Conservation (phyloP, 2,113 vertebrate species). For the Ivindomyrus marchei region DNA sequence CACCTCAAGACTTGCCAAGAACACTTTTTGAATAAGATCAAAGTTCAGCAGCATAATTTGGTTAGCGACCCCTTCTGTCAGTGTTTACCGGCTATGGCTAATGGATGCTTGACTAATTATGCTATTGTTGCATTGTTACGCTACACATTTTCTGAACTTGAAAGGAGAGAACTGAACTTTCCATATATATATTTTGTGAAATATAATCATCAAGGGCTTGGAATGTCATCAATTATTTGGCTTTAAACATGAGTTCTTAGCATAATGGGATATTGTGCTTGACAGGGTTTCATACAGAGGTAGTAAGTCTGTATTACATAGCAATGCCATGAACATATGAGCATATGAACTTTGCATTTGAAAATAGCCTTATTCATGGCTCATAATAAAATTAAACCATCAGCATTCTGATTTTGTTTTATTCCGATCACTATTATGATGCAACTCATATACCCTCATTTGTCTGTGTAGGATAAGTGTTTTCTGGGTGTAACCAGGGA, state of each 20-base stretch:
- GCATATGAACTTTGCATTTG: neutral
- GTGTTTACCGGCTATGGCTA: neutral
- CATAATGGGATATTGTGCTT: neutral
- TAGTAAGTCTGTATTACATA: neutral
- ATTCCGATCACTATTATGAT: neutral
- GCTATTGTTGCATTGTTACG: neutral
- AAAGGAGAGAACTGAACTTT: neutral
- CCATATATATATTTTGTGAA: neutral
- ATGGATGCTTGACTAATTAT: neutral
- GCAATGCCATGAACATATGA: neutral
- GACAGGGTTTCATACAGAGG: neutral
- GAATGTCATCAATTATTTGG: neutral
- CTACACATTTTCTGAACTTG: neutral
- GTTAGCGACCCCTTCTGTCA: neutral
- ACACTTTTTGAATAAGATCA: neutral
- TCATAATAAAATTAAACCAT: neutral
- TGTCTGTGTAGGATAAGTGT: neutral
- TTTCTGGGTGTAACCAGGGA: conserved; percentile 26
- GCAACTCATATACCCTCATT: neutral
- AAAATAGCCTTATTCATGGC: neutral
- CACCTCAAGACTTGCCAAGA: neutral
- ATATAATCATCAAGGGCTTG: neutral
- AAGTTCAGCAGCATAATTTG: neutral
- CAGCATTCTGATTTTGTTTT: neutral
- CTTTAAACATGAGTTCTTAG: neutral